A percentile compares a stretch with the other conserved stretches of the same genome.
phyloP scores from a whole-genome alignment of 2,888 invertebrate genomes.

The Drosophila subsilvestris region DNA sequence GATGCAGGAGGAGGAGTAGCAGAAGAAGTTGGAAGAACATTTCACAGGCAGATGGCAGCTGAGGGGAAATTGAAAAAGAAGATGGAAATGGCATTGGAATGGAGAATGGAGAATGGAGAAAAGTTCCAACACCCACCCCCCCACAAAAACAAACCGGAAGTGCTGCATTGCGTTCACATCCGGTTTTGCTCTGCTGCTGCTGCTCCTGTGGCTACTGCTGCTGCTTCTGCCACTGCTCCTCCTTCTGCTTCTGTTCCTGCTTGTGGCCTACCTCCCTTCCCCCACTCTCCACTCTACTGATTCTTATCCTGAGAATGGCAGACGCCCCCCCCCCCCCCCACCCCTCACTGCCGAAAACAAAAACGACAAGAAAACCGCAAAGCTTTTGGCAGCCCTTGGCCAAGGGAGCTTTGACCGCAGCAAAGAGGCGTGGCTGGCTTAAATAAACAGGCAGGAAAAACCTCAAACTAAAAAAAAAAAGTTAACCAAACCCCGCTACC shows the following conservation, averaged over 20 bases:
- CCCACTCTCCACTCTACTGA: neutral
- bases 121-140: neutral
- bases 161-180: slow-evolving; percentile 51
- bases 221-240: neutral
- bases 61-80: neutral
- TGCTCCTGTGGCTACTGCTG: slow-evolving; percentile 1
- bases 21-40: slow-evolving; percentile 4
- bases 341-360: slow-evolving; percentile 12
- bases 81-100: slow-evolving; percentile 1
- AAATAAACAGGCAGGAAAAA: slow-evolving; percentile 15
- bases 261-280: slow-evolving; percentile 10
- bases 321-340: neutral
- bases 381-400: slow-evolving; percentile 43
- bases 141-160: slow-evolving; percentile 38
- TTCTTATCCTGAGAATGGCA: neutral
- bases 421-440: slow-evolving; percentile 20
- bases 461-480: neutral
- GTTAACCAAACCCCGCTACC: neutral
- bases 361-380: slow-evolving; percentile 33
- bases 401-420: slow-evolving; percentile 30
- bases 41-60: slow-evolving; percentile 16
- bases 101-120: slow-evolving; percentile 3
- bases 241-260: slow-evolving; percentile 2
- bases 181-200: slow-evolving; percentile 21
- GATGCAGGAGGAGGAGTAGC: neutral